Evolutionary conservation across 2,888 invertebrate species (phyloP).

Genomic region (Parnassius smintheus): DNA sequence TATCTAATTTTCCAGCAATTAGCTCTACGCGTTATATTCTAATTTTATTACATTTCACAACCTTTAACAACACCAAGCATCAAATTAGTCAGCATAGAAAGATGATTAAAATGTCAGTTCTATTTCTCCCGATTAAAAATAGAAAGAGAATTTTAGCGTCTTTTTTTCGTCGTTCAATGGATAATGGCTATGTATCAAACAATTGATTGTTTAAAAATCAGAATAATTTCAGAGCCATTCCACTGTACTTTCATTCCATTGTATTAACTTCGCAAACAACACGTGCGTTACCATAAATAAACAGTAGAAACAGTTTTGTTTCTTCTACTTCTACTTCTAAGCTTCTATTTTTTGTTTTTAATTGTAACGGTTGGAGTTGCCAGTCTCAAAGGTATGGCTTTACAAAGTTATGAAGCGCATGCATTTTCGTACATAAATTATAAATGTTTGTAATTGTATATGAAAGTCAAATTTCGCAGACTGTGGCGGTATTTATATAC

Average conservation of each 20-base stretch:
- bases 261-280: background rate
- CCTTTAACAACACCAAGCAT: conserved; percentile 27
- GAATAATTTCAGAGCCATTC: conserved; percentile 26
- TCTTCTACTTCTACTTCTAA: background rate
- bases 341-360: background rate
- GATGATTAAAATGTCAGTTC: conserved; percentile 20
- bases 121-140: conserved; percentile 14
- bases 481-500: too few species aligned
- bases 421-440: too few species aligned
- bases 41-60: conserved; percentile 5
- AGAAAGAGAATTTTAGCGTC: conserved; percentile 1
- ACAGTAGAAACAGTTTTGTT: background rate
- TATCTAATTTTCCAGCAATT: conserved; percentile 7
- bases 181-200: conserved; percentile 4
- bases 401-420: too few species aligned
- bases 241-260: conserved; percentile 7
- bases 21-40: background rate
- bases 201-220: conserved; percentile 3
- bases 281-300: background rate
- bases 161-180: conserved; percentile 9
- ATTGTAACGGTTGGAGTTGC: background rate
- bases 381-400: too few species aligned
- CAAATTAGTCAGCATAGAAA: conserved; percentile 16
- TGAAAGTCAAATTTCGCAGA: too few species aligned
- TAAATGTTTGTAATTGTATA: too few species aligned